Percentiles rank a stretch among this genome's conserved stretches.
phyloP scores from a whole-genome alignment of 2,888 invertebrate genomes.

The Eurois occulta region DNA sequence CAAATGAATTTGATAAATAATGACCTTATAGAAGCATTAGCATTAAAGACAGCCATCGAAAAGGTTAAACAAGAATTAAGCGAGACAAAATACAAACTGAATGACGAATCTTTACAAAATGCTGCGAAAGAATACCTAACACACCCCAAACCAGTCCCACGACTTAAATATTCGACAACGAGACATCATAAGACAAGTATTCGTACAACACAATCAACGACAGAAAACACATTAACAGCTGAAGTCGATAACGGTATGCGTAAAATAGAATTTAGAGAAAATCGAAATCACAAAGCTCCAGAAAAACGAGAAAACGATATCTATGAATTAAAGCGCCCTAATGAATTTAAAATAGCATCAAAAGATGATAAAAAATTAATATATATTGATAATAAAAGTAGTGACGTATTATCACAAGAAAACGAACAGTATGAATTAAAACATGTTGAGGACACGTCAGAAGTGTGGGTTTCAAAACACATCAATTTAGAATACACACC shows the following conservation, averaged over 20 bases:
- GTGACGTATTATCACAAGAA: background rate
- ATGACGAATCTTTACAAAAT: background rate
- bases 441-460: background rate
- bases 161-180: background rate
- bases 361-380: background rate
- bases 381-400: background rate
- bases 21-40: background rate
- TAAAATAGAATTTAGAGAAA: background rate
- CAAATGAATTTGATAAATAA: background rate
- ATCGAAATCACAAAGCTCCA: background rate
- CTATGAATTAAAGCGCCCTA: background rate
- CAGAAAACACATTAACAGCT: background rate
- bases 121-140: background rate
- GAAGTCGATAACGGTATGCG: background rate
- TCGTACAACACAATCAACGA: background rate
- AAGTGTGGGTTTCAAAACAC: background rate
- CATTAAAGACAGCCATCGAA: background rate
- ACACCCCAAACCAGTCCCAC: background rate
- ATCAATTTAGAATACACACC: background rate
- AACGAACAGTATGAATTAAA: slow-evolving; percentile 7
- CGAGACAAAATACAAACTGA: background rate
- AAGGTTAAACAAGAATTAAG: background rate
- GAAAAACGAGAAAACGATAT: background rate
- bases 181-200: background rate
- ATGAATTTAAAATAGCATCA: background rate